Base-by-base conservation (phyloP, 2,888 invertebrate species). In the Disparrhopalites patrizii region DNA sequence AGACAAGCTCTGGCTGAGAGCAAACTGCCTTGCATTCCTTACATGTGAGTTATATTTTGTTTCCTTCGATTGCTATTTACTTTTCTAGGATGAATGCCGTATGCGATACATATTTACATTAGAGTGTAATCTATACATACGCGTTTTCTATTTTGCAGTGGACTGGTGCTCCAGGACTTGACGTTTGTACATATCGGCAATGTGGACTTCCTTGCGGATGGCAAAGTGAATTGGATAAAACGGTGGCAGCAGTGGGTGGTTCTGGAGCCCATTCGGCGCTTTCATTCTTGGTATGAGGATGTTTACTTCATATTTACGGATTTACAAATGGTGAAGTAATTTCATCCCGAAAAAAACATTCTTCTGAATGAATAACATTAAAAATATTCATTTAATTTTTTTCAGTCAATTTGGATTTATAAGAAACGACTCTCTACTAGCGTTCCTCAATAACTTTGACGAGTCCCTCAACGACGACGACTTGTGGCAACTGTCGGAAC, bases 111-210 rank as follows among this genome's bases (percentile, higher is more conserved):
- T 36, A 36, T 36, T 36, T 36, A 10, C 15, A 36, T 7, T 36
- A 7, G 15, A 36, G 15, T 36, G 36, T 10, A 36, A 36, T 36
- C 15, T 36, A 10, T 10, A 10, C 36, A 36, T 10, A 43, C n/a
- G 5, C 20, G n/a, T n/a, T n/a, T n/a, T n/a, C n/a, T n/a, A n/a
- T n/a, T n/a, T n/a, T n/a, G n/a, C n/a, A 98, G 97, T 78, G 98
- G 98, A 68, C 85, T 99, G 73, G 95, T 99, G 72, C 85, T 99
- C 57, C 98, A 99, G 86, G 99, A 99, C 82, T 84, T 99, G 79
- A 99, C 99, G 18, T 99, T 99, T 81, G 95, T 99, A 55, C 93
- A 99, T 81, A 93, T 96, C 78, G 99, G 98, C 54, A 99, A 98
- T 81, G 91, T 87, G 68, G 94, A 98, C 79, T 84, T 88, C 70